Evolutionary conservation across 2,113 vertebrate species (phyloP).

Genomic region (Varanus salvator): DNA sequence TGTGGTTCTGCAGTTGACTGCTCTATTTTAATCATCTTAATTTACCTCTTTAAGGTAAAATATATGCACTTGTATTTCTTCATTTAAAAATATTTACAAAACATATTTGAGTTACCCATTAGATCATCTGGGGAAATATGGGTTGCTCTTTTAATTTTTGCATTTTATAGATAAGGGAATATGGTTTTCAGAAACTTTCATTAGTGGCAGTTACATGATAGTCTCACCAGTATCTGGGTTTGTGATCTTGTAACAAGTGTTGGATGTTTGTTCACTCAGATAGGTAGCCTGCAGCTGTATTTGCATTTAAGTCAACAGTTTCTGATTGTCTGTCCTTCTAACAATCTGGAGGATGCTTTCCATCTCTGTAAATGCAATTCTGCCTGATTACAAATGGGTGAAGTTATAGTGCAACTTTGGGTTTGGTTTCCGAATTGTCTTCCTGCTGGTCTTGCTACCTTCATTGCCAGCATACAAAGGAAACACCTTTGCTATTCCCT

Average conservation of each 20-base stretch:
- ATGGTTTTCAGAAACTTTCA: slow-evolving; percentile 36
- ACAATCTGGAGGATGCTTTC: slow-evolving; percentile 24
- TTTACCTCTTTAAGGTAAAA: neutral
- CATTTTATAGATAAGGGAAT: neutral
- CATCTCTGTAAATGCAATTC: slow-evolving; percentile 21
- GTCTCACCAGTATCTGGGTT: neutral
- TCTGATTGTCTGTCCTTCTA: neutral
- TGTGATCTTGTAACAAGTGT: neutral
- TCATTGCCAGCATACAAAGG: slow-evolving; percentile 16
- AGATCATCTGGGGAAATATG: neutral
- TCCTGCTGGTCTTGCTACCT: neutral
- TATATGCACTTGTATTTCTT: neutral
- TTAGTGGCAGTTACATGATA: neutral
- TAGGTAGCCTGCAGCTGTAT: neutral
- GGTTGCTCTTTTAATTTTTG: neutral
- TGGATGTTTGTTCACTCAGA: neutral
- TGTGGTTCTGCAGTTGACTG: neutral
- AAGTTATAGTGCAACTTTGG: neutral
- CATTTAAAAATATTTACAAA: neutral
- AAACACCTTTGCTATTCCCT: neutral
- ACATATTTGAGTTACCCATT: neutral
- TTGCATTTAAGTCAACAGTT: neutral
- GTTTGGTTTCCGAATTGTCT: neutral
- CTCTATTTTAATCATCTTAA: neutral
- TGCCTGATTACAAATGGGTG: neutral